A percentile compares a stretch with the other conserved stretches of the same genome.
These are phyloP conservation scores for Colistium nudipinnis DNA, from an alignment of 2,113 vertebrate genomes.

Conservation along the genomic window DNA sequence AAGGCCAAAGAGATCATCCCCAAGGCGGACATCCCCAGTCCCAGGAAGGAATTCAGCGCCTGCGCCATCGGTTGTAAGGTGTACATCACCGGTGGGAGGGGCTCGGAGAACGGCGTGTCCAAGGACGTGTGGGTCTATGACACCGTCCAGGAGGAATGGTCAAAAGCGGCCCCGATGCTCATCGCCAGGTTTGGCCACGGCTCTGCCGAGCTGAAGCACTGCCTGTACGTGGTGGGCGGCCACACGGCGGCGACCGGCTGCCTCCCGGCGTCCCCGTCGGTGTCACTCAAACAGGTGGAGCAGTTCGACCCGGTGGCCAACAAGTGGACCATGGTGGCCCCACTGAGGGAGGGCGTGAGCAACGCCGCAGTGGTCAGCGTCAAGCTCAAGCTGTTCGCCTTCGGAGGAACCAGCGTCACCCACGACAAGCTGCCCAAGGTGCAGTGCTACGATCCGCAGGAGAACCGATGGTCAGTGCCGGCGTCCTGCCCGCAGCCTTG, in stretches of 20 bases:
- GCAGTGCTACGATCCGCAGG: slow-evolving; percentile 86
- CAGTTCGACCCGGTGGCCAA: slow-evolving; percentile 86
- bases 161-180: slow-evolving; percentile 86
- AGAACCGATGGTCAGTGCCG: slow-evolving; percentile 86
- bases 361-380: slow-evolving; percentile 88
- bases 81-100: slow-evolving; percentile 86
- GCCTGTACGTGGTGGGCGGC: slow-evolving; percentile 86
- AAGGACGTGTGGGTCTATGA: slow-evolving; percentile 90
- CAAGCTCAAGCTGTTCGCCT: slow-evolving; percentile 87
- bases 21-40: slow-evolving; percentile 87
- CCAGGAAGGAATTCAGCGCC: slow-evolving; percentile 88
- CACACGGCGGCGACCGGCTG: slow-evolving; percentile 86
- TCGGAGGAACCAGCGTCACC: slow-evolving; percentile 86
- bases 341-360: slow-evolving; percentile 86
- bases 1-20: slow-evolving; percentile 88
- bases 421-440: slow-evolving; percentile 87
- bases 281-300: slow-evolving; percentile 88
- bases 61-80: slow-evolving; percentile 88
- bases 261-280: slow-evolving; percentile 86
- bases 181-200: slow-evolving; percentile 88
- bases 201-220: slow-evolving; percentile 85
- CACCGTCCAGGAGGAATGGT: slow-evolving; percentile 87
- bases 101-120: slow-evolving; percentile 87
- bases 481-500: slow-evolving; percentile 87
- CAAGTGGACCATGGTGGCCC: slow-evolving; percentile 88